Percentiles rank a stretch among this genome's conserved stretches.
Evolutionary conservation across 2,888 invertebrate species (phyloP).

Genomic region (Macrophya annulata): DNA sequence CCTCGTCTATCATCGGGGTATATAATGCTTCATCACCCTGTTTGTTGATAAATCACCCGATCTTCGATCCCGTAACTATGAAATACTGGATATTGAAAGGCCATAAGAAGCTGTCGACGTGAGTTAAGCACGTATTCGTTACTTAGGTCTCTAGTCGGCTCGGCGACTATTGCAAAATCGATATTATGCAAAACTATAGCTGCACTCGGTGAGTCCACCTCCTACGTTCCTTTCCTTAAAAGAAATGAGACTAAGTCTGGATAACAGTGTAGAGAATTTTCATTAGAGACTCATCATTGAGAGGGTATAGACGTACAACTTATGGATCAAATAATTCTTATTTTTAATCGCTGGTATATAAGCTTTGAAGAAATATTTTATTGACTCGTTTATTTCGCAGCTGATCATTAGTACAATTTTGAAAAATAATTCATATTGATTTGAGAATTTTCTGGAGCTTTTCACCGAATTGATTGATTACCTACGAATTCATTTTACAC

Average conservation of each 20-base stretch:
- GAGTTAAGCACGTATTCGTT: conserved; percentile 16
- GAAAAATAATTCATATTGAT: too few species aligned
- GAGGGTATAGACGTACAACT: too few species aligned
- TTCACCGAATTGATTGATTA: too few species aligned
- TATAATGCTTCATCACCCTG: conserved; percentile 16
- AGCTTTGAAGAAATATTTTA: too few species aligned
- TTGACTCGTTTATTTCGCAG: too few species aligned
- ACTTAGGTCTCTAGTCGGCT: background rate
- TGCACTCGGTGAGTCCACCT: background rate
- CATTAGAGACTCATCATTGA: background rate
- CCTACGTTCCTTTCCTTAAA: background rate
- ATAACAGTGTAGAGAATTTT: background rate
- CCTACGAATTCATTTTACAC: too few species aligned
- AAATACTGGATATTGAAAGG: background rate
- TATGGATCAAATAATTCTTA: too few species aligned
- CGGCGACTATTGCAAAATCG: background rate
- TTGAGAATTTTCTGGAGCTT: too few species aligned
- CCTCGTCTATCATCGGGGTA: background rate
- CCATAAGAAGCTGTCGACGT: conserved; percentile 5
- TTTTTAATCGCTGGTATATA: too few species aligned
- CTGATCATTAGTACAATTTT: too few species aligned
- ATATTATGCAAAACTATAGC: conserved; percentile 48
- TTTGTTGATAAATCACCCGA: conserved; percentile 19
- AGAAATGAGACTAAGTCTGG: background rate
- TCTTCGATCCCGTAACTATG: background rate